These are phyloP conservation scores for Acrocephalus arundinaceus DNA, from an alignment of 2,113 vertebrate species.

Conservation along the genomic window DNA sequence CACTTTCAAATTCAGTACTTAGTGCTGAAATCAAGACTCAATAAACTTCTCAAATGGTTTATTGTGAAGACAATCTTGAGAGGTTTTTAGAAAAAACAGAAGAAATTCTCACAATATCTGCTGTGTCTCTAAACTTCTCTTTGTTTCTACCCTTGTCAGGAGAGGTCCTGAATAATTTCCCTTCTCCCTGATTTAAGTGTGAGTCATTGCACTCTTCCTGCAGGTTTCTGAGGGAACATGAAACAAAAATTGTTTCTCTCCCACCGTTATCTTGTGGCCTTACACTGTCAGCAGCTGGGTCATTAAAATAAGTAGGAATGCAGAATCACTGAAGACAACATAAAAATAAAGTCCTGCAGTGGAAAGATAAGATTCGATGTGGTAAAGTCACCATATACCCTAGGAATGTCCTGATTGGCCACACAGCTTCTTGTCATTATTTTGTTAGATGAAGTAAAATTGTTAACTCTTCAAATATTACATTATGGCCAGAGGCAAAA, in stretches of 20 bases:
- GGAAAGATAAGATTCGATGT: background rate
- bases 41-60: background rate
- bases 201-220: background rate
- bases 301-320: background rate
- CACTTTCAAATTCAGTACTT: background rate
- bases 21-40: background rate
- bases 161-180: background rate
- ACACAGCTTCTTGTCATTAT: background rate
- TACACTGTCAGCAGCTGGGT: background rate
- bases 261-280: background rate
- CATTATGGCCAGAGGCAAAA: background rate
- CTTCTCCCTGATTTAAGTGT: background rate
- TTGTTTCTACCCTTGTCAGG: background rate
- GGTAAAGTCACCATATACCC: background rate
- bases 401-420: background rate
- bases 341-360: background rate
- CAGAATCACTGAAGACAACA: background rate
- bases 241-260: background rate
- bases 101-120: background rate
- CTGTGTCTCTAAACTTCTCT: background rate
- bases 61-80: background rate
- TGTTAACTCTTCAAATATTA: background rate
- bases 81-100: background rate
- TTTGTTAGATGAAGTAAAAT: background rate
- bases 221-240: background rate